Conservation (phyloP, 2,797 vertebrate species). For the Rhinatrema bivittatum region DNA sequence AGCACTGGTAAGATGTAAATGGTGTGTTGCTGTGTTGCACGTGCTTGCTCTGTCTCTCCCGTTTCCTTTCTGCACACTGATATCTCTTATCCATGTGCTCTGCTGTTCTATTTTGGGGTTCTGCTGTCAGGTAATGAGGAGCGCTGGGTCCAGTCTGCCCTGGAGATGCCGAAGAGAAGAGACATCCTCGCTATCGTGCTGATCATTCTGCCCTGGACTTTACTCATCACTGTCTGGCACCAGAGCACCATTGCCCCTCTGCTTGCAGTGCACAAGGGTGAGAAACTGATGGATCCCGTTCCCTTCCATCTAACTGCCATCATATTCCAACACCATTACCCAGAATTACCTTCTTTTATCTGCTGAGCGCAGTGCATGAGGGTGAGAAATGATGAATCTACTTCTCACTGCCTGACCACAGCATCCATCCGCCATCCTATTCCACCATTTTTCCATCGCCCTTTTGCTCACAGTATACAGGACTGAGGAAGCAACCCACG, state of each 20-base stretch:
- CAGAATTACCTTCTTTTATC: too few relatives aligned
- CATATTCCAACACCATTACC: too few relatives aligned
- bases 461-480: too few relatives aligned
- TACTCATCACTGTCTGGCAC: slow-evolving; percentile 98
- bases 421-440: too few relatives aligned
- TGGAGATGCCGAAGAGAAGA: slow-evolving; percentile 99
- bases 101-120: slow-evolving; percentile 55
- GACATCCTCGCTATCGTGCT: slow-evolving; percentile 97
- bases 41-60: slow-evolving; percentile 38
- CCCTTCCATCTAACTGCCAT: too few relatives aligned
- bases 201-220: slow-evolving; percentile 97
- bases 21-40: slow-evolving; percentile 26
- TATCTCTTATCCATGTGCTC: slow-evolving; percentile 61
- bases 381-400: too few relatives aligned
- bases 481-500: too few relatives aligned
- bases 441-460: too few relatives aligned
- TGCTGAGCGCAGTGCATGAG: too few relatives aligned
- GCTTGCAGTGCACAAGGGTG: slow-evolving; percentile 94
- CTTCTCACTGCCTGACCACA: too few relatives aligned
- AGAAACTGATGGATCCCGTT: too few relatives aligned
- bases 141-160: slow-evolving; percentile 87
- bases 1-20: slow-evolving; percentile 57
- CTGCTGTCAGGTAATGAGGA: slow-evolving; percentile 86
- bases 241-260: slow-evolving; percentile 91
- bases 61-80: slow-evolving; percentile 50